Percentiles rank a stretch among this genome's conserved stretches.
Conservation (phyloP, 2,113 vertebrate genomes). For the Ovis canadensis region DNA sequence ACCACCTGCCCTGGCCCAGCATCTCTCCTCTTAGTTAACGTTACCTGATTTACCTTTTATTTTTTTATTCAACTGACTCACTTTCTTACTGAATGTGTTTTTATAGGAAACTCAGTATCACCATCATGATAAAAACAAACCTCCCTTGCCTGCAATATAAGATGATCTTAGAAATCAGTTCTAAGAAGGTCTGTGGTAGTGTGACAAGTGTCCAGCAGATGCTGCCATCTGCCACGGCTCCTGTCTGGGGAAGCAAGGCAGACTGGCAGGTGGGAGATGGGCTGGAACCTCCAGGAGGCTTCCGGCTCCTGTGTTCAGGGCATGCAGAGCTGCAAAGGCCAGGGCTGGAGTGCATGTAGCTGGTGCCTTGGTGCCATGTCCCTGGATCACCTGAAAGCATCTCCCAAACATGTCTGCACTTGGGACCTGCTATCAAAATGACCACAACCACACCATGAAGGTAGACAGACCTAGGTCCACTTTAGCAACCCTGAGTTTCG, state of each 20-base stretch:
- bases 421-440: not conserved
- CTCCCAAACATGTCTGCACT: too few relatives aligned
- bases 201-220: fast-evolving
- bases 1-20: not conserved
- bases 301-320: too few relatives aligned
- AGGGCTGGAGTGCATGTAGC: fast-evolving
- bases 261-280: not conserved
- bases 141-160: not conserved
- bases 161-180: not conserved
- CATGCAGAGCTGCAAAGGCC: not conserved
- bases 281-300: not conserved
- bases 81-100: not conserved
- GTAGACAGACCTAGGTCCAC: too few relatives aligned
- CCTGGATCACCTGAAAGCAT: too few relatives aligned
- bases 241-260: not conserved
- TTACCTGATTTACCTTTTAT: not conserved
- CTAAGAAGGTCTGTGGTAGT: not conserved
- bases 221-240: too few relatives aligned
- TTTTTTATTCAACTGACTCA: not conserved
- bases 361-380: not conserved
- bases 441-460: fast-evolving
- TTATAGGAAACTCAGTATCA: not conserved
- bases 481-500: not conserved
- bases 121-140: not conserved
- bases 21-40: not conserved